Conservation (phyloP, 2,113 vertebrate species). For the Mystacornis crossleyi region DNA sequence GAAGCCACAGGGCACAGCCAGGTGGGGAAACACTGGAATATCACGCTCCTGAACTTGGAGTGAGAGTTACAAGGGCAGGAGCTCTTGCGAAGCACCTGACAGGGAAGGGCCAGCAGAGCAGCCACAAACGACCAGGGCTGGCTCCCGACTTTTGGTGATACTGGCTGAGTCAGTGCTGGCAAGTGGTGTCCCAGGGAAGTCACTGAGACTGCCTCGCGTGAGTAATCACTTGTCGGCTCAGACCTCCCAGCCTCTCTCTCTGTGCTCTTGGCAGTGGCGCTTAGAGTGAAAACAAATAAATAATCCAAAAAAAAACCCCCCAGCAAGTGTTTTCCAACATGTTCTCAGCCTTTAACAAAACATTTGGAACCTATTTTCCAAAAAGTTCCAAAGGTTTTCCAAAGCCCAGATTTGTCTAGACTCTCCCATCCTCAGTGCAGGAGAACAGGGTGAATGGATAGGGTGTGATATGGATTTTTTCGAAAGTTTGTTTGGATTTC, state of each 20-base stretch:
- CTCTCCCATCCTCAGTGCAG: constrained; percentile 26
- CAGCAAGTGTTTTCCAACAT: constrained; percentile 9
- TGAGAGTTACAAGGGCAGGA: background rate
- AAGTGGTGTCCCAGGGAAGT: background rate
- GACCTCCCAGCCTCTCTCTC: constrained; percentile 17
- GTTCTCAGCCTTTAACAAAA: constrained; percentile 36
- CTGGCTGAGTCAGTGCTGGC: background rate
- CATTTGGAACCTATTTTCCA: constrained; percentile 54
- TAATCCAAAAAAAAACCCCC: background rate
- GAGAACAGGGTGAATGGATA: constrained; percentile 61
- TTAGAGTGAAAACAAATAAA: constrained; percentile 34
- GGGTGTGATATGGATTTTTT: constrained; percentile 56
- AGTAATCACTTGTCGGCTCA: background rate
- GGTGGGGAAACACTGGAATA: background rate
- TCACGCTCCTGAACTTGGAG: background rate
- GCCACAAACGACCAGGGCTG: background rate
- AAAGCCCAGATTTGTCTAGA: constrained; percentile 50
- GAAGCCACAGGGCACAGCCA: background rate
- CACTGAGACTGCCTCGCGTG: background rate
- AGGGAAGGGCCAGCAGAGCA: background rate
- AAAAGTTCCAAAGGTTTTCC: constrained; percentile 40
- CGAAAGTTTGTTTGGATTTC: constrained; percentile 74
- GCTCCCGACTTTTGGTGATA: background rate
- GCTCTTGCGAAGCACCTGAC: background rate
- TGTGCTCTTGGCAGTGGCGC: constrained; percentile 13